A percentile compares a stretch with the other conserved stretches of the same genome.
Conservation (phyloP, 2,797 vertebrate species). For the Acanthiza pusilla region DNA sequence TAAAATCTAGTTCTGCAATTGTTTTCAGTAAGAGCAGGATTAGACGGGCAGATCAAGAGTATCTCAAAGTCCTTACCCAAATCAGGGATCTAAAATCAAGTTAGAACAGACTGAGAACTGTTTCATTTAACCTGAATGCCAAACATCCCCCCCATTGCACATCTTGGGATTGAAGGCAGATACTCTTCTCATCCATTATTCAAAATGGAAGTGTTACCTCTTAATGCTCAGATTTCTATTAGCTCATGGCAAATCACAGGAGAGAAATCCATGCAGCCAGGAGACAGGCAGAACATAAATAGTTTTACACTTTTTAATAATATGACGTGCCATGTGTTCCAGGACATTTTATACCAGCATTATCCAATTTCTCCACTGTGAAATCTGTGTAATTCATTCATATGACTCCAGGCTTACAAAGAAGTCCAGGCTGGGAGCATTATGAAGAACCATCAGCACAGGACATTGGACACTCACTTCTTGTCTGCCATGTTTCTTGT, state of each 20-base stretch:
- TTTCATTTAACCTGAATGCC: neutral
- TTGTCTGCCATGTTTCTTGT: neutral
- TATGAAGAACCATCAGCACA: neutral
- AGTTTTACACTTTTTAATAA: neutral
- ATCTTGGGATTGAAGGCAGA: neutral
- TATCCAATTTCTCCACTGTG: neutral
- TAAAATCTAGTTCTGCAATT: neutral
- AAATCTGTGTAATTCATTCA: neutral
- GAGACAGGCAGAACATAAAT: neutral
- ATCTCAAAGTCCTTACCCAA: neutral
- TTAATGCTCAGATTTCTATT: neutral
- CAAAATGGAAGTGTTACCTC: neutral
- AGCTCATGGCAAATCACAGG: neutral
- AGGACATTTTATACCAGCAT: neutral
- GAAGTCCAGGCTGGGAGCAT: neutral
- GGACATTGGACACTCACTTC: neutral
- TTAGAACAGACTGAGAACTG: neutral
- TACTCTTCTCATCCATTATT: slow-evolving; percentile 25
- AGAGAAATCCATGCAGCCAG: neutral
- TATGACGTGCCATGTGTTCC: rapidly evolving
- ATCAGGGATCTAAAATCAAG: neutral
- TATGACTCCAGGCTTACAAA: neutral
- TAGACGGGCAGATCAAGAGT: neutral
- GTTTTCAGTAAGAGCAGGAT: neutral
- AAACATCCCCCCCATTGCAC: neutral